phyloP scores from a whole-genome alignment of 2,797 vertebrate species.

The Muscicapa comitata region DNA sequence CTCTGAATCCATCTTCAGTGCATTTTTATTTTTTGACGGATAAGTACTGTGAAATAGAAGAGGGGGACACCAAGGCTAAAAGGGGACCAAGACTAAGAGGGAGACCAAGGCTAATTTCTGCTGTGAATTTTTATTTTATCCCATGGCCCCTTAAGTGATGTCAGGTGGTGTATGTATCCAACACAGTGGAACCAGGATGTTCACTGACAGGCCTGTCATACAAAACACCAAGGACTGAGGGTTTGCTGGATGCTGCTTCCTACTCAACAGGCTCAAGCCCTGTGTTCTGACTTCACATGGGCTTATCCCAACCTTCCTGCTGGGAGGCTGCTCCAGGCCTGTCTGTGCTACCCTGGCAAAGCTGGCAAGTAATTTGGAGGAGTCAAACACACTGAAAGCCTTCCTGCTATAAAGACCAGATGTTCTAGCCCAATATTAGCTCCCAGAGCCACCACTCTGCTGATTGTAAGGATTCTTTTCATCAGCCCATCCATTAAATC shows the following conservation, averaged over 20 bases:
- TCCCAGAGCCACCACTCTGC: not conserved
- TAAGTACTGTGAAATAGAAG: not conserved
- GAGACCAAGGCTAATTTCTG: not conserved
- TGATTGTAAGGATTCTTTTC: constrained; percentile 18
- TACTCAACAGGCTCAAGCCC: accelerated
- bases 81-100: not conserved
- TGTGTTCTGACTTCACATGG: not conserved
- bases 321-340: not conserved
- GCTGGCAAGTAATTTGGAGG: not conserved
- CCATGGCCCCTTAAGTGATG: not conserved
- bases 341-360: not conserved
- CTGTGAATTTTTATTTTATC: not conserved
- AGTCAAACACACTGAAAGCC: not conserved
- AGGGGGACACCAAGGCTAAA: not conserved
- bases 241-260: not conserved
- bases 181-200: accelerated
- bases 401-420: not conserved
- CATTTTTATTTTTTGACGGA: not conserved
- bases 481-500: not conserved
- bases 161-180: not conserved
- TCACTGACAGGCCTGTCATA: not conserved
- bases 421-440: constrained; percentile 19
- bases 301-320: not conserved
- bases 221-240: not conserved
- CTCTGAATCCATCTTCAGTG: not conserved